Conservation (phyloP, 2,113 vertebrate genomes). For the Cephalopterus ornatus region DNA sequence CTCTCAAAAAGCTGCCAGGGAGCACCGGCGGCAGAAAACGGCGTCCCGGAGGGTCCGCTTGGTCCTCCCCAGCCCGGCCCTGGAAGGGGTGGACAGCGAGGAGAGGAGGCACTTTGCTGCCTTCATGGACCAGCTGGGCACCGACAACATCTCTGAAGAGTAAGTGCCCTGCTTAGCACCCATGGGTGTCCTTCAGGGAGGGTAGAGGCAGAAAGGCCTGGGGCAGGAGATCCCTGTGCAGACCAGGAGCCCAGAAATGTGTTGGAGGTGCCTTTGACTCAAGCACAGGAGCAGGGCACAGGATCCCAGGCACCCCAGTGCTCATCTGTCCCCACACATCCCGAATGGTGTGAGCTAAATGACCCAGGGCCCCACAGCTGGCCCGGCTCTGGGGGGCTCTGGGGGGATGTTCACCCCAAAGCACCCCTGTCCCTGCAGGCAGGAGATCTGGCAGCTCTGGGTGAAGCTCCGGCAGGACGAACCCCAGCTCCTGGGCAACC, state of each 20-base stretch:
- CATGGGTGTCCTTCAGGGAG: neutral
- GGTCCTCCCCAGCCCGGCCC: neutral
- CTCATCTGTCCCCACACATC: neutral
- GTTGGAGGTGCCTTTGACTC: neutral
- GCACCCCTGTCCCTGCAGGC: constrained; percentile 16
- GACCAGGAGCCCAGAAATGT: neutral
- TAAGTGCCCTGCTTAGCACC: constrained; percentile 32
- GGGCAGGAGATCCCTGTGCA: neutral
- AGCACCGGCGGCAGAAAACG: constrained; percentile 7
- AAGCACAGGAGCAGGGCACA: neutral
- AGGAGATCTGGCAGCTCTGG: constrained; percentile 79
- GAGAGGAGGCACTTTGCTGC: constrained; percentile 63
- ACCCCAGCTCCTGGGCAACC: constrained; percentile 67
- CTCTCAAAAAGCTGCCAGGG: neutral
- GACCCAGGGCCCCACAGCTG: too few relatives aligned
- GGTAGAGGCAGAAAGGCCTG: neutral
- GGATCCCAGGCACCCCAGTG: neutral
- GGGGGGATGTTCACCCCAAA: neutral
- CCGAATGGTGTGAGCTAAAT: neutral
- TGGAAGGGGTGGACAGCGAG: constrained; percentile 6
- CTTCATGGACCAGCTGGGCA: constrained; percentile 71
- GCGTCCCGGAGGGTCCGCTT: neutral
- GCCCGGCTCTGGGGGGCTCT: rapidly evolving
- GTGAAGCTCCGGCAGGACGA: constrained; percentile 69
- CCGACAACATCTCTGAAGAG: constrained; percentile 37